Evolutionary conservation across 2,888 invertebrate species (phyloP), one percentile per base, ranked within the genome.

Genomic region (Fissipunctia ypsillon): DNA sequence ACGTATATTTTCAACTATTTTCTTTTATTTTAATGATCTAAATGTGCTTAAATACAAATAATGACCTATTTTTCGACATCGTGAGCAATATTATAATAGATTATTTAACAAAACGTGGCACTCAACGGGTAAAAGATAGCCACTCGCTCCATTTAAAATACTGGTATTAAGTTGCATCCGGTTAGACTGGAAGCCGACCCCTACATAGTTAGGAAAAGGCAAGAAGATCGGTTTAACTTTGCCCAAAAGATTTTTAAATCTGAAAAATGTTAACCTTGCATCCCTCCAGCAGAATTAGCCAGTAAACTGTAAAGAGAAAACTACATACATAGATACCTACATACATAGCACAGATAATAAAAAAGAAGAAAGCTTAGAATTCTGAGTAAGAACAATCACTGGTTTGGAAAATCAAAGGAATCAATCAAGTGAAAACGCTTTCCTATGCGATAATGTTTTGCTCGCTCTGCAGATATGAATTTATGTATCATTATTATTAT

Each of bases 361-460:
- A 78, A 61, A 67, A 64, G n/a, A 63, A 48, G 35, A 64, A n/a
- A 60, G 50, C 16, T 65, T 45, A 64, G 9, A 70, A 65, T 73
- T 70, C 61, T 38, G 14, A 48, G 52, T 59, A 73, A 54, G 56
- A 67, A 52, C 41, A 67, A 41, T 79, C 79, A 83, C 48, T 72
- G 59, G 43, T 66, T 63, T 9, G 69, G 64, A 72, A 83, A 63
- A 69, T 66, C 31, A 50, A 52, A 66, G 45, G 50, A 74, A 69
- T 77, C 77, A 71, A 80, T 85, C 84, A 77, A 60, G 35, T 16
- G 48, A 50, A 50, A 83, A 60, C 7, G 57, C 31, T 69, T 72
- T 41, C 31, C 14, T 57, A n/a, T 19, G 68, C 25, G 54, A 59
- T 67, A 59, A 72, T 54, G 41, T 74, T 80, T 60, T 63, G 59